Evolutionary conservation across 2,113 vertebrate genomes (phyloP), one percentile per base, ranked within the genome.

Genomic region (Oplegnathus fasciatus): DNA sequence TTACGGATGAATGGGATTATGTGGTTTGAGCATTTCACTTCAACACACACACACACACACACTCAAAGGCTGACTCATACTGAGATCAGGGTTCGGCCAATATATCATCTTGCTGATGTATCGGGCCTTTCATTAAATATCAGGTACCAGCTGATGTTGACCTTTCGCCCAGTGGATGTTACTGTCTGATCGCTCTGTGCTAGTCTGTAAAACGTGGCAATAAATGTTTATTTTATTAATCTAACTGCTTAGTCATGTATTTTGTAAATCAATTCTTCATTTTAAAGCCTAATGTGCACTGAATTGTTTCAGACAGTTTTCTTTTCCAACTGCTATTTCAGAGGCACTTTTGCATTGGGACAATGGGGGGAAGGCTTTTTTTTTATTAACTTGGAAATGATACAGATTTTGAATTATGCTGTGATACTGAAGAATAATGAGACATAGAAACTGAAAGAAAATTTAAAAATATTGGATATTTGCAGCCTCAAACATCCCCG

Each of bases 1-100:
- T 86, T 75, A 79, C 40, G 26, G 44, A 64, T 78, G 73, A 78
- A 61, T 74, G 78, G 55, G 78, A 82, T 70, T 69, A 75, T 30
- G 24, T 66, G 46, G 17, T 52, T 46, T 24, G 20, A 74, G 37
- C 9, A 20, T 58, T 73, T 78, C 24, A 13, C 37, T 32, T 52
- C 28, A 28, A 26, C 37, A 46, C 22, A 52, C 24, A 68, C 32
- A 34, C 30, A 70, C 68, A 28, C 50, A 46, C n/a, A 46, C 69
- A 44, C 46, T 24, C 68, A 42, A 22, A 26, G 55, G 48, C 62
- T 37, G 24, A 30, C 22, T 46, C 62, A 78, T 4, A 9, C 67
- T n/a, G 28, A 66, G 28, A 66, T 60, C 26, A 48, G 9, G 6
- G 66, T 54, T 2, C 18, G 62, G 34, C 32, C 42, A 34, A 11